These are phyloP conservation scores for Lycaon pictus DNA, from an alignment of 2,113 vertebrate species.

Conservation along the genomic window DNA sequence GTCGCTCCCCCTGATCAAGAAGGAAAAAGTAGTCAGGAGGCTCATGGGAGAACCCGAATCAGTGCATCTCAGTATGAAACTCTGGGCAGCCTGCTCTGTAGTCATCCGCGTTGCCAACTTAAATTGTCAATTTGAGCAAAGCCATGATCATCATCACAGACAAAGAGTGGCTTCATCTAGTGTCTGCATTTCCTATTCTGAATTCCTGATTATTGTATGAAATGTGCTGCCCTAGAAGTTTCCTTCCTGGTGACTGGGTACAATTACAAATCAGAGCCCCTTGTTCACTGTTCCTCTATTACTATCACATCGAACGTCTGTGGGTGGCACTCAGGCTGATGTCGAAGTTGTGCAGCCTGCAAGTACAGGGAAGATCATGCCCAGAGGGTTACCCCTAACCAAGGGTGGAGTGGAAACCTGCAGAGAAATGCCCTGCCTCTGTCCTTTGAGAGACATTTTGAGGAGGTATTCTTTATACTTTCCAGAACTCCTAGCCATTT, in stretches of 20 bases:
- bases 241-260: constrained; percentile 43
- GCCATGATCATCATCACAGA: constrained; percentile 58
- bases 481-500: not conserved
- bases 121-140: constrained; percentile 58
- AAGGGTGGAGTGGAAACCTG: not conserved
- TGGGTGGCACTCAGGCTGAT: not conserved
- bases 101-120: not conserved
- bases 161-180: constrained; percentile 41
- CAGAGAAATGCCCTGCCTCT: not conserved
- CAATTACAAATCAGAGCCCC: constrained; percentile 62
- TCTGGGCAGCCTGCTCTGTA: not conserved
- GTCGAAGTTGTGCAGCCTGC: not conserved
- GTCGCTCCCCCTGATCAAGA: constrained; percentile 69
- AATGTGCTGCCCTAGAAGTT: constrained; percentile 53
- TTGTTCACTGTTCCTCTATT: constrained; percentile 11
- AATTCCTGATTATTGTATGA: constrained; percentile 49
- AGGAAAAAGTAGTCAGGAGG: constrained; percentile 71
- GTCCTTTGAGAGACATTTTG: not conserved
- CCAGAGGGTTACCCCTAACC: not conserved
- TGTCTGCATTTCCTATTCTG: constrained; percentile 39
- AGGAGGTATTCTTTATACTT: not conserved
- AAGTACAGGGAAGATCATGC: not conserved
- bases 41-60: constrained; percentile 61
- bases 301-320: not conserved
- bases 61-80: constrained; percentile 34